Percentiles rank a stretch among this genome's conserved stretches.
Evolutionary conservation across 1,140 invertebrate species (phyloP).

Genomic region (Myzus persicae): DNA sequence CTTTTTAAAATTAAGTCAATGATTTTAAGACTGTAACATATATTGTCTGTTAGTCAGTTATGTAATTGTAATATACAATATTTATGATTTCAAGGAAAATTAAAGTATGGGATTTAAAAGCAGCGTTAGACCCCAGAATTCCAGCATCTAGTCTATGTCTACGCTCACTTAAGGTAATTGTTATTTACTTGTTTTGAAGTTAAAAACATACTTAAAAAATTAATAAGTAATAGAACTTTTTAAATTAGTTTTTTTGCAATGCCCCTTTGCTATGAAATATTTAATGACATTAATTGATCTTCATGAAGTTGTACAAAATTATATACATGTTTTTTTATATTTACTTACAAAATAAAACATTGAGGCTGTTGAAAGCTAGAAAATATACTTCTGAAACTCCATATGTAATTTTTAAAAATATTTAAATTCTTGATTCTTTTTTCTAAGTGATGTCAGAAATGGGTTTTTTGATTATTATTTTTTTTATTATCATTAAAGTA

Average conservation of each 20-base stretch:
- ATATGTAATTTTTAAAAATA: too few species aligned
- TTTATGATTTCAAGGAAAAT: constrained; percentile 81
- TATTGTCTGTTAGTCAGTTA: not conserved
- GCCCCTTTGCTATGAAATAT: too few species aligned
- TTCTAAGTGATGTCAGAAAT: too few species aligned
- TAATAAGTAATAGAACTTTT: not conserved
- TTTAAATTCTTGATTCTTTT: too few species aligned
- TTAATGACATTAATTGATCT: not conserved
- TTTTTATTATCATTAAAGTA: too few species aligned
- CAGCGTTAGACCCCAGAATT: constrained; percentile 92
- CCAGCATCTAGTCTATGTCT: constrained; percentile 92
- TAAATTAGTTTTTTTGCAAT: too few species aligned
- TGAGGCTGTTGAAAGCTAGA: too few species aligned
- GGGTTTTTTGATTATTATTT: too few species aligned
- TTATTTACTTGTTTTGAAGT: not conserved
- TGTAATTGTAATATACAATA: not conserved
- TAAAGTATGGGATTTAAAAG: constrained; percentile 98
- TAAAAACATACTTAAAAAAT: not conserved
- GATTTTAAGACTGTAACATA: not conserved
- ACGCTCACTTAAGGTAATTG: constrained; percentile 89
- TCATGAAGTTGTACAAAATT: not conserved
- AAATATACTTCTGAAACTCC: too few species aligned
- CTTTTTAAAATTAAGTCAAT: not conserved
- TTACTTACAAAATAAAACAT: not conserved
- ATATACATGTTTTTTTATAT: not conserved